phyloP scores from a whole-genome alignment of 2,113 vertebrate species.

The Lontra canadensis region DNA sequence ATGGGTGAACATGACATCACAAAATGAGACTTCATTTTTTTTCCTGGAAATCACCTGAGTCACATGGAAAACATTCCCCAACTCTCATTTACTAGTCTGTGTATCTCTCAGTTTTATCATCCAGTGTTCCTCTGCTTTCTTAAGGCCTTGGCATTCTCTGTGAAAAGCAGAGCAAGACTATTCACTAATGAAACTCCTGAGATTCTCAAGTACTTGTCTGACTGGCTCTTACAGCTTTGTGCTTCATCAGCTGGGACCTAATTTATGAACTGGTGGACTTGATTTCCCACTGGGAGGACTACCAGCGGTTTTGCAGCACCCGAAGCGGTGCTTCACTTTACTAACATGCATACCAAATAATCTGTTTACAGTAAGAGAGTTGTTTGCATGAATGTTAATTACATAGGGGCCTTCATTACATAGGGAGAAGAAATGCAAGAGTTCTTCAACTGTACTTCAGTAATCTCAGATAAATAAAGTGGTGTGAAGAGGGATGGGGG shows the following conservation, averaged over 20 bases:
- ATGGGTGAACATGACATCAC: neutral
- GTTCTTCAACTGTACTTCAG: neutral
- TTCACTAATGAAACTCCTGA: conserved; percentile 51
- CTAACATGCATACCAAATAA: neutral
- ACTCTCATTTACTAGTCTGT: neutral
- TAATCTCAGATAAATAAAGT: conserved; percentile 29
- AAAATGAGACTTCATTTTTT: neutral
- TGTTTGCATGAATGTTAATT: conserved; percentile 48
- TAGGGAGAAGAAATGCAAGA: neutral
- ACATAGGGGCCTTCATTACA: neutral
- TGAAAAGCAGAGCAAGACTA: conserved; percentile 22
- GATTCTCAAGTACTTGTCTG: conserved; percentile 1
- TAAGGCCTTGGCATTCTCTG: neutral
- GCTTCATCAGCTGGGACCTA: conserved; percentile 36
- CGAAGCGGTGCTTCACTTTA: neutral
- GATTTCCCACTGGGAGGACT: conserved; percentile 35
- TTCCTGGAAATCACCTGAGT: neutral
- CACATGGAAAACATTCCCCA: neutral
- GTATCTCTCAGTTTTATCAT: neutral
- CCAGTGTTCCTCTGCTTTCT: neutral
- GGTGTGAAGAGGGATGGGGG: neutral
- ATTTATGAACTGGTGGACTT: conserved; percentile 36
- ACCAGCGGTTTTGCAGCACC: neutral
- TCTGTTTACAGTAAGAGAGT: neutral
- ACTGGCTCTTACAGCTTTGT: conserved; percentile 19